Evolutionary conservation across 2,113 vertebrate species (phyloP), one percentile per base, ranked within the genome.

Genomic region (Circaetus gallicus): DNA sequence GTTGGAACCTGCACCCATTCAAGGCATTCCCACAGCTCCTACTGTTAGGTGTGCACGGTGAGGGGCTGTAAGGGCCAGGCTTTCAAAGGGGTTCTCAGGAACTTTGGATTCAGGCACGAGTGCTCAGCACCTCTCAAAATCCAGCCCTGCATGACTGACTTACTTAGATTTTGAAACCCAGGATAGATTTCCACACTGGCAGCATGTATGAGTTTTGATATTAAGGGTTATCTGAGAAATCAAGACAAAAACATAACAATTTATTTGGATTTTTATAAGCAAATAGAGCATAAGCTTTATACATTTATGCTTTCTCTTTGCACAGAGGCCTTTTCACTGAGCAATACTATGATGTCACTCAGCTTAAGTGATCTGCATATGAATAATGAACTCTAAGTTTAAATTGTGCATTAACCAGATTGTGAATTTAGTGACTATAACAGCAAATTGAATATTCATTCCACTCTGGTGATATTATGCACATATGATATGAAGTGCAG

Each of bases 361-460:
- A 94, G 45, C 96, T 95, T 84, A 98, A 98, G 96, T 81, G 90
- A 97, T 52, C 17, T 97, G 82, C 94, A 88, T 45, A 95, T 96
- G 45, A 99, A 98, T 79, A 98, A 99, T 83, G 98, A 99, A 62
- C 80, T 98, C 97, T 98, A 97, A 97, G 98, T 98, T 83, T 79
- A 80, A 66, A 52, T 8, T 52, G 15, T n/a, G 25, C 4, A 1
- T 47, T 91, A 67, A 74, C 4, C 52, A 71, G 18, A 67, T 3
- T 38, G 31, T 45, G 21, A 52, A 53, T 63, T 82, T 61, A 72
- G 15, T 77, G 66, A 65, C 52, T 70, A 36, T 14, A 90, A n/a
- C 21, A 87, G 31, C 10, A 86, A 88, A 76, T 4, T 72, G 52
- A 88, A 72, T 52, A 72, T 79, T 71, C 16, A 61, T 80, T 95